phyloP scores from a whole-genome alignment of 2,888 invertebrate genomes.

The Coenonympha glycerion region DNA sequence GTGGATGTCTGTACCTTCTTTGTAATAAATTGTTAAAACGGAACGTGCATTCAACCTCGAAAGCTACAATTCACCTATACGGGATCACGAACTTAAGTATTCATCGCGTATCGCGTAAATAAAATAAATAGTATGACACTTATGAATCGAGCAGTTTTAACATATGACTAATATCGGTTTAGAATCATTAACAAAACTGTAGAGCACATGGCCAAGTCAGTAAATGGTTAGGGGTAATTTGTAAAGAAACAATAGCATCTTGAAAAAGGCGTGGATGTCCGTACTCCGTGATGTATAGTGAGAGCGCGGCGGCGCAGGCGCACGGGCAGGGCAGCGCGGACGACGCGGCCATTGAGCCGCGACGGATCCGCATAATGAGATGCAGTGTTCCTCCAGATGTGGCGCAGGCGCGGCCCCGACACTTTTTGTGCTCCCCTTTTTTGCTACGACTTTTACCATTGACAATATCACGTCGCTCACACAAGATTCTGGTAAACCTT shows the following conservation, averaged over 20 bases:
- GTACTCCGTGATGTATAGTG: constrained; percentile 16
- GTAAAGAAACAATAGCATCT: constrained; percentile 28
- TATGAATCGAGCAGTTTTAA: too few relatives aligned
- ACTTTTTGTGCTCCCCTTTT: constrained; percentile 59
- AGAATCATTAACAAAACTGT: too few relatives aligned
- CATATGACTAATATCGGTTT: too few relatives aligned
- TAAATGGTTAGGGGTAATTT: constrained; percentile 13
- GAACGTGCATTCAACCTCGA: too few relatives aligned
- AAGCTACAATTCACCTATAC: too few relatives aligned
- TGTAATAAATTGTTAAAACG: too few relatives aligned
- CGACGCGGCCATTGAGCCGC: constrained; percentile 53
- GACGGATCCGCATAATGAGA: constrained; percentile 67
- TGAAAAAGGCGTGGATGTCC: constrained; percentile 23
- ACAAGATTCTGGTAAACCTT: constrained; percentile 17
- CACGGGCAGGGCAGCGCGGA: constrained; percentile 29
- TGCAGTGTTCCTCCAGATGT: constrained; percentile 71
- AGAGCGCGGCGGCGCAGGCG: constrained; percentile 17
- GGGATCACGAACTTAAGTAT: too few relatives aligned
- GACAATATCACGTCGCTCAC: constrained; percentile 37
- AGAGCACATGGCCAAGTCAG: not conserved
- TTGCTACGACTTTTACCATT: constrained; percentile 34
- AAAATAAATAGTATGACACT: too few relatives aligned
- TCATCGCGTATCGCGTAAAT: too few relatives aligned
- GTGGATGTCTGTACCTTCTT: too few relatives aligned
- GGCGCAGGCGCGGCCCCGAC: constrained; percentile 66